Evolutionary conservation across 2,113 vertebrate species (phyloP).

Genomic region (Leucopsar rothschildi): DNA sequence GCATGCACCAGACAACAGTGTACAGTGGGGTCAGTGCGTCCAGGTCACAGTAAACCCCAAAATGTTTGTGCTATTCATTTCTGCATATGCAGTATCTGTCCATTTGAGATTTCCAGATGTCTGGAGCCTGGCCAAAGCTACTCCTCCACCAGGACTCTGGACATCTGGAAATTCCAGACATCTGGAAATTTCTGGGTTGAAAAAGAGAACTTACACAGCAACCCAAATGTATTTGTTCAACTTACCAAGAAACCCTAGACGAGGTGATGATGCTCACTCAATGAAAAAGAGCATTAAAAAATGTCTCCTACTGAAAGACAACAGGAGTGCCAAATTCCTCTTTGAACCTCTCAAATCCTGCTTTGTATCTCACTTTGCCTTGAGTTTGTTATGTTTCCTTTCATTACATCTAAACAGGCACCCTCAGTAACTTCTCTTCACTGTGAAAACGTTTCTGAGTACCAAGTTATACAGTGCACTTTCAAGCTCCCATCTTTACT

Average conservation of each 20-base stretch:
- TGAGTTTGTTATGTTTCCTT: neutral
- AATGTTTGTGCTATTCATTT: neutral
- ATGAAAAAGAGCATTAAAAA: neutral
- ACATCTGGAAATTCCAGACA: neutral
- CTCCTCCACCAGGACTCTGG: neutral
- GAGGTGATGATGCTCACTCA: neutral
- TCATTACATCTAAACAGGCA: neutral
- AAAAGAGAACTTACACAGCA: neutral
- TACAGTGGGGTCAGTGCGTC: neutral
- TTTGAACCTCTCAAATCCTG: neutral
- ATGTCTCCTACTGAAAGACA: neutral
- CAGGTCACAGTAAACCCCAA: neutral
- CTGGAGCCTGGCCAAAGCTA: neutral
- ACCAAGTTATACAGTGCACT: accelerated
- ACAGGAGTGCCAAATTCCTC: neutral
- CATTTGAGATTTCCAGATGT: neutral
- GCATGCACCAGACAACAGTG: neutral
- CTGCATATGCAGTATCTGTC: neutral
- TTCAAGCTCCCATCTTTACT: neutral
- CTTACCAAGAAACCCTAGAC: neutral
- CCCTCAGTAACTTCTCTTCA: neutral
- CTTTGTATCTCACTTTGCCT: neutral
- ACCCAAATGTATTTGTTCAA: neutral
- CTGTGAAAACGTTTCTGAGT: neutral
- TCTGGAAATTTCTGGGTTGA: neutral